A percentile compares a stretch with the other conserved stretches of the same genome.
Conservation (phyloP, 2,888 invertebrate species). For the Machimus atricapillus region DNA sequence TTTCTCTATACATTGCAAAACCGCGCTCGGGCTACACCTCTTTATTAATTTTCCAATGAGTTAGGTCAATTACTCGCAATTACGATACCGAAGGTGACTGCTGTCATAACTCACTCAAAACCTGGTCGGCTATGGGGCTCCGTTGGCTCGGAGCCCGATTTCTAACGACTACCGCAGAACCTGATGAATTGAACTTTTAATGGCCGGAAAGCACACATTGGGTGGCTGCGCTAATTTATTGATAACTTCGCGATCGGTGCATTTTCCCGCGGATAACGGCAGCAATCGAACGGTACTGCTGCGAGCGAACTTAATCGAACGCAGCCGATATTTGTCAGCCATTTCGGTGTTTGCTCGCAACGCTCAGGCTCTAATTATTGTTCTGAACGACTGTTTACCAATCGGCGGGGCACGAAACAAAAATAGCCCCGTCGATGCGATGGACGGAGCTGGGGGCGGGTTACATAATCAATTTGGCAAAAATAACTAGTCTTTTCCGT, state of each 20-base stretch:
- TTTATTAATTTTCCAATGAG: slow-evolving; percentile 39
- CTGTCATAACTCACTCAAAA: slow-evolving; percentile 8
- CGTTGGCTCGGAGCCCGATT: background rate
- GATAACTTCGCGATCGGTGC: background rate
- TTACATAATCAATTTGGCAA: background rate
- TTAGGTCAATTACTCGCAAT: slow-evolving; percentile 31
- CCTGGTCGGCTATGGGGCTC: background rate
- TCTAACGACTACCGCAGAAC: background rate
- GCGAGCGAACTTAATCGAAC: background rate
- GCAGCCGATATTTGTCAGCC: background rate
- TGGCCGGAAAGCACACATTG: slow-evolving; percentile 34
- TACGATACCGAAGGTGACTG: slow-evolving; percentile 37
- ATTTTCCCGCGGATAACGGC: background rate
- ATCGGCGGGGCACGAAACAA: background rate
- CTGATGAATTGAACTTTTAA: slow-evolving; percentile 23
- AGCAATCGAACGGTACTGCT: background rate
- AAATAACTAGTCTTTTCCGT: background rate
- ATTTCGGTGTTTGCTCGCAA: background rate
- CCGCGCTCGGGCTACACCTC: slow-evolving; percentile 3
- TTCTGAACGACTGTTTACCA: background rate
- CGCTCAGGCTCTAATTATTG: background rate
- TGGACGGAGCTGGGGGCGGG: background rate
- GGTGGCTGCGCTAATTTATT: slow-evolving; percentile 36
- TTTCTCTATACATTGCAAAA: background rate
- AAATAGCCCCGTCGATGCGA: background rate